Conservation (phyloP, 2,113 vertebrate genomes). For the Bettongia penicillata region DNA sequence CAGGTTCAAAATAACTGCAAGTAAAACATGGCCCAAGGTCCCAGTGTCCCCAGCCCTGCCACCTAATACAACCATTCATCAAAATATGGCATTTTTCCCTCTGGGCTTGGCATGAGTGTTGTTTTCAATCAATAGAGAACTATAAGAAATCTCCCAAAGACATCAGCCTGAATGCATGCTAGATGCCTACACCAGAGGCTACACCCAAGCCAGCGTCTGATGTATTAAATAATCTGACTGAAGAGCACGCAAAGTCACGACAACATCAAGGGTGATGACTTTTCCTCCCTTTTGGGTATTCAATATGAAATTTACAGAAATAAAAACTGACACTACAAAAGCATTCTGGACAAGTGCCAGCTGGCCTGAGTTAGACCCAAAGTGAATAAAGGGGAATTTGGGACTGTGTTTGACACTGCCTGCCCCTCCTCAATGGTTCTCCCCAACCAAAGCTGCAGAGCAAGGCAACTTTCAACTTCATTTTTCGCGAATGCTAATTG, state of each 20-base stretch:
- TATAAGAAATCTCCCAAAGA: slow-evolving; percentile 74
- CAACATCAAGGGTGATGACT: slow-evolving; percentile 81
- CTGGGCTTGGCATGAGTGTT: slow-evolving; percentile 59
- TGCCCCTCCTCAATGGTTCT: slow-evolving; percentile 60
- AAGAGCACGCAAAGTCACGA: slow-evolving; percentile 81
- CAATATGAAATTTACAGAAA: slow-evolving; percentile 81
- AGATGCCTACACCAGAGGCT: slow-evolving; percentile 63
- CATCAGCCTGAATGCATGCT: slow-evolving; percentile 70
- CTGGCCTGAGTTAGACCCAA: slow-evolving; percentile 74
- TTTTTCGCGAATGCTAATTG: slow-evolving; percentile 83
- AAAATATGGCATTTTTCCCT: slow-evolving; percentile 67
- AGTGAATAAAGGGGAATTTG: slow-evolving; percentile 63
- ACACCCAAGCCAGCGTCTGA: slow-evolving; percentile 80
- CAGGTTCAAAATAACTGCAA: slow-evolving; percentile 56
- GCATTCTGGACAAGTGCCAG: slow-evolving; percentile 80
- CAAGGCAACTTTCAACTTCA: slow-evolving; percentile 81
- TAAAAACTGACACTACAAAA: slow-evolving; percentile 83
- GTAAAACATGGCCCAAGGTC: slow-evolving; percentile 62
- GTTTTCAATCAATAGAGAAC: slow-evolving; percentile 75
- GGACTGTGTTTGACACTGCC: slow-evolving; percentile 70
- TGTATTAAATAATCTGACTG: slow-evolving; percentile 81
- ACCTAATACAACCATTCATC: slow-evolving; percentile 84
- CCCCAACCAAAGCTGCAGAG: slow-evolving; percentile 75
- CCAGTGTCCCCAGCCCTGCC: slow-evolving; percentile 73
- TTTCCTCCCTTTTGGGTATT: slow-evolving; percentile 78